Base-by-base conservation (phyloP, 1,140 invertebrate genomes). In the Brachionus rotundiformis region DNA sequence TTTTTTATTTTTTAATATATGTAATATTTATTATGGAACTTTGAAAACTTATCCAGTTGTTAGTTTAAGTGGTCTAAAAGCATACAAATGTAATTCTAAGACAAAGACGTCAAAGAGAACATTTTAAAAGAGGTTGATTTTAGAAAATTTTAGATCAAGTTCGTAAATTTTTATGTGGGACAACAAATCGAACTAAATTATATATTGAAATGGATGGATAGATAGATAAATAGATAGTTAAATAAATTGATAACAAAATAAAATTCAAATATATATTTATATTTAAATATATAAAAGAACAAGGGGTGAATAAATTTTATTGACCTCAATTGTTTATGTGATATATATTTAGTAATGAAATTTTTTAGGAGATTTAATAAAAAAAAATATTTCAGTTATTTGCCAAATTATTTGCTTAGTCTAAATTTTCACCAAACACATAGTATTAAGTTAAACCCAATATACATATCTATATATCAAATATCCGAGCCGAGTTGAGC, bases 341-440 rank as follows among this genome's bases (percentile, higher is more conserved):
- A 54, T 54, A 54, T n/a, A n/a, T 54, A 54, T 54, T 54, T 54
- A 54, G 47, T 19, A 54, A 54, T 54, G 23, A 54, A 54, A 6
- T 54, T 54, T 47, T 49, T 54, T 54, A 10, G 10, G 8, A 54
- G 47, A 54, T 54, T 54, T 54, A 54, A 25, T 54, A 54, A 25
- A 54, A 39, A 39, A 39, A 54, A 54, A 54, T 54, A 54, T 54
- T 54, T 54, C 47, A 54, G 47, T 54, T 54, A 54, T 54, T 54
- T 54, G 47, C 4, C n/a, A 54, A 54, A 54, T 54, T 54, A 16
- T 54, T 54, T 54, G 47, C 47, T 54, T 54, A 54, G 47, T 54
- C 47, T 54, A 54, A 54, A 54, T 54, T 54, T 54, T 54, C 47
- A 54, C 47, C 19, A 54, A 54, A 54, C 47, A 54, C 19, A 54